Conservation (phyloP, 1,140 invertebrate species). For the Drosophila tristis region DNA sequence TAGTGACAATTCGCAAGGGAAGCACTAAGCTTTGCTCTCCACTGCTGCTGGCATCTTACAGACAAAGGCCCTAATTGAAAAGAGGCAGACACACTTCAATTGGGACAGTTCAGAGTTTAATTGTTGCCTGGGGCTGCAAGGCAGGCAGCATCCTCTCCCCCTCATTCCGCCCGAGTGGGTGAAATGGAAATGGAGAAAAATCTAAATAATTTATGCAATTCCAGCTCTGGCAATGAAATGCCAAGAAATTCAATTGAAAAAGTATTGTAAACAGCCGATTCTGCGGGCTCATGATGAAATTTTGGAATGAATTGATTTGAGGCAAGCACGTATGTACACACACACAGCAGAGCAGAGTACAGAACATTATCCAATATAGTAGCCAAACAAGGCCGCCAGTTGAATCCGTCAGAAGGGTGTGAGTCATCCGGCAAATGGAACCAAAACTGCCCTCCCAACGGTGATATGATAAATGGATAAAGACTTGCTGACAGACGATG, state of each 20-base stretch:
- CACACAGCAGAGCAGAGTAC: slow-evolving; percentile 8
- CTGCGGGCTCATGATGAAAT: slow-evolving; percentile 71
- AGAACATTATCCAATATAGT: slow-evolving; percentile 38
- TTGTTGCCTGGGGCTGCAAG: slow-evolving; percentile 25
- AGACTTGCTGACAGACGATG: slow-evolving; percentile 15
- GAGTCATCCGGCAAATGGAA: slow-evolving; percentile 13
- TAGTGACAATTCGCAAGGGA: slow-evolving; percentile 3
- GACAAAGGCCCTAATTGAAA: slow-evolving; percentile 58
- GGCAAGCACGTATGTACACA: slow-evolving; percentile 35
- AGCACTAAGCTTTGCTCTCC: slow-evolving; percentile 5
- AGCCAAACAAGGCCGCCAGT: slow-evolving; percentile 33
- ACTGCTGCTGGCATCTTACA: slow-evolving; percentile 5
- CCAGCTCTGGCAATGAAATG: slow-evolving; percentile 46
- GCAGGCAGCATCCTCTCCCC: slow-evolving; percentile 5
- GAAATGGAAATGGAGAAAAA: slow-evolving; percentile 40
- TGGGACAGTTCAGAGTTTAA: slow-evolving; percentile 72
- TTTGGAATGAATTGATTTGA: slow-evolving; percentile 71
- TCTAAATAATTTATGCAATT: slow-evolving; percentile 79
- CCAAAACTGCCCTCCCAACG: slow-evolving; percentile 6
- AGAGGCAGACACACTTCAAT: slow-evolving; percentile 65
- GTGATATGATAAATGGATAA: slow-evolving; percentile 27
- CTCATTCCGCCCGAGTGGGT: background rate
- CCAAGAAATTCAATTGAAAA: slow-evolving; percentile 72
- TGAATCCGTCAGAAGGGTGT: slow-evolving; percentile 1
- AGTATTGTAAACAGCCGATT: slow-evolving; percentile 62